Evolutionary conservation across 2,797 vertebrate species (phyloP), one percentile per base, ranked within the genome.

Genomic region (Alauda arvensis): DNA sequence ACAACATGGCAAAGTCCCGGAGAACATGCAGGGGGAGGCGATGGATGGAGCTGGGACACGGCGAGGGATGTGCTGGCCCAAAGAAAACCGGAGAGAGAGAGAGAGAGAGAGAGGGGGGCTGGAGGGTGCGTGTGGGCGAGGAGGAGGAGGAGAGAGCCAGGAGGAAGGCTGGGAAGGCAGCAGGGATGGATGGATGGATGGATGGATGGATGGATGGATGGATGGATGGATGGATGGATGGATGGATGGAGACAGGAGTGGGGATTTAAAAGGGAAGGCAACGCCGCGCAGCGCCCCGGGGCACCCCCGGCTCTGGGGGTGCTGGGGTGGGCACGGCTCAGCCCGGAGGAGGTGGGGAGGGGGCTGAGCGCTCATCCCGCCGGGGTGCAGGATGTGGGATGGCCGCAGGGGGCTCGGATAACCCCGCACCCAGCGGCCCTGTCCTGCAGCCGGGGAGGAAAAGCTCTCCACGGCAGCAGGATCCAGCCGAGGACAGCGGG

Each of bases 211-310:
- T 37, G 34, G 34, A 37, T 37, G 34, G 34, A 37, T 37, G 34
- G 34, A 37, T 37, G 34, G 34, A 37, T 37, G 34, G 34, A 37
- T 37, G 34, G 34, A 37, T 37, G 34, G 34, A 37, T 37, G 89
- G 76, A 89, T 91, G 94, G 91, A 95, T 93, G 69, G 77, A 94
- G 84, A 93, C 24, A 69, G 71, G 84, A 83, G 0, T 0, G n/a
- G 81, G 72, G 45, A 92, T 97, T 97, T 97, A 97, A 97, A 97
- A 97, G 96, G 97, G 97, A 97, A 97, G 96, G 91, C 11, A 90
- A 88, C 10, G 4, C 70, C 2, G 0, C 2, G 63, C 90, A 86
- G 86, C 18, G 3, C 39, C 53, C 52, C 6, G 5, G 69, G 39
- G 42, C 51, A 76, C 26, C 45, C 40, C 31, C 1, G 4, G 57